phyloP scores from a whole-genome alignment of 2,797 vertebrate genomes.

The Enteromius unitaeniatus region DNA sequence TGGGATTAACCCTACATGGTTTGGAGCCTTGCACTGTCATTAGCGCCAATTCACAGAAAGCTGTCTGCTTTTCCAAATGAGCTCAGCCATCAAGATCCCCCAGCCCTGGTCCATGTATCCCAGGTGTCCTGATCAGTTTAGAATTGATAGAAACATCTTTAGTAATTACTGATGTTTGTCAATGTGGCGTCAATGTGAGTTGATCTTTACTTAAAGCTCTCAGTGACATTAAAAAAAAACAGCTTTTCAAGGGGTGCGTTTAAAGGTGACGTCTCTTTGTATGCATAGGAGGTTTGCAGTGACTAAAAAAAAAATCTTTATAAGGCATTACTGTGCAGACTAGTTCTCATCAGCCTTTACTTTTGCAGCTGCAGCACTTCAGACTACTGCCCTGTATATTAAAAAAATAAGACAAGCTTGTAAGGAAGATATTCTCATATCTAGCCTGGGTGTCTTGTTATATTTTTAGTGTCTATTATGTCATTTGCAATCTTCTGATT shows the following conservation, averaged over 20 bases:
- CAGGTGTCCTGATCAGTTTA: conserved; percentile 65
- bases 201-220: conserved; percentile 66
- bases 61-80: conserved; percentile 63
- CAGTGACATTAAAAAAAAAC: conserved; percentile 68
- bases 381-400: conserved; percentile 53
- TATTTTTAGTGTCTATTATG: neutral
- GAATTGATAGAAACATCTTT: conserved; percentile 75
- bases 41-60: conserved; percentile 72
- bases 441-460: neutral
- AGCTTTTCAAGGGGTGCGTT: conserved; percentile 72
- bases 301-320: conserved; percentile 70
- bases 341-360: conserved; percentile 53
- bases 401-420: neutral
- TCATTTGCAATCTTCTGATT: neutral
- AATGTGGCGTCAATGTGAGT: conserved; percentile 70
- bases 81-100: conserved; percentile 64
- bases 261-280: conserved; percentile 61
- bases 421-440: neutral
- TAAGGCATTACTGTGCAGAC: conserved; percentile 68
- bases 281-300: conserved; percentile 57
- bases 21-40: conserved; percentile 67
- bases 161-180: conserved; percentile 72
- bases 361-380: conserved; percentile 67
- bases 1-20: conserved; percentile 67
- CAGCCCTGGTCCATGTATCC: conserved; percentile 34